These are phyloP conservation scores for Distichodus sexfasciatus DNA, from an alignment of 2,797 vertebrate species.

Conservation along the genomic window DNA sequence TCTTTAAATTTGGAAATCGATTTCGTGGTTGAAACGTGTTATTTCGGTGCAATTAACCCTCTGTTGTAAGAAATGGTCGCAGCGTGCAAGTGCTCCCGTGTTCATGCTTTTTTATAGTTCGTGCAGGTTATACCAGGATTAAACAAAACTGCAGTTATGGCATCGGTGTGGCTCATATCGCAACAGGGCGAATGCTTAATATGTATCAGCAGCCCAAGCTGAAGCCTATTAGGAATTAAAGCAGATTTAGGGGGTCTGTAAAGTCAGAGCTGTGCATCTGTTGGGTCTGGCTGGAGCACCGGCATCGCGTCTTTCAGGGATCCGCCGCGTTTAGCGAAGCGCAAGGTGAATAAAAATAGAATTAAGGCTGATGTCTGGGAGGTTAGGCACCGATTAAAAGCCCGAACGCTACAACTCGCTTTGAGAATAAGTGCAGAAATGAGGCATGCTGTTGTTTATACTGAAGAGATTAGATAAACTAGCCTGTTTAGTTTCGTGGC, in stretches of 20 bases:
- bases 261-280: slow-evolving; percentile 73
- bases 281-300: slow-evolving; percentile 67
- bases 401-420: slow-evolving; percentile 63
- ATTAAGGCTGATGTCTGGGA: slow-evolving; percentile 42
- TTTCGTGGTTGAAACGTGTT: slow-evolving; percentile 60
- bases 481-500: slow-evolving; percentile 86
- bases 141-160: slow-evolving; percentile 5
- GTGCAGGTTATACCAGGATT: background rate
- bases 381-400: slow-evolving; percentile 50
- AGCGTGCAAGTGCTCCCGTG: slow-evolving; percentile 44
- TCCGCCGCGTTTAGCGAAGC: slow-evolving; percentile 45
- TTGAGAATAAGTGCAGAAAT: slow-evolving; percentile 81
- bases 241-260: slow-evolving; percentile 76
- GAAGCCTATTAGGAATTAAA: slow-evolving; percentile 77
- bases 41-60: slow-evolving; percentile 63
- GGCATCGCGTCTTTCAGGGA: slow-evolving; percentile 52
- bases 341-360: slow-evolving; percentile 48
- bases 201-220: slow-evolving; percentile 63
- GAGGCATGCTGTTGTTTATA: slow-evolving; percentile 86
- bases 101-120: slow-evolving; percentile 2
- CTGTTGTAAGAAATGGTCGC: slow-evolving; percentile 49
- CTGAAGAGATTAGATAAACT: slow-evolving; percentile 89
- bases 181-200: slow-evolving; percentile 69
- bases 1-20: slow-evolving; percentile 70
- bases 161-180: slow-evolving; percentile 31